These are phyloP conservation scores for Typhlichthys eigenmanni DNA, from an alignment of 2,797 vertebrate species.

Conservation along the genomic window DNA sequence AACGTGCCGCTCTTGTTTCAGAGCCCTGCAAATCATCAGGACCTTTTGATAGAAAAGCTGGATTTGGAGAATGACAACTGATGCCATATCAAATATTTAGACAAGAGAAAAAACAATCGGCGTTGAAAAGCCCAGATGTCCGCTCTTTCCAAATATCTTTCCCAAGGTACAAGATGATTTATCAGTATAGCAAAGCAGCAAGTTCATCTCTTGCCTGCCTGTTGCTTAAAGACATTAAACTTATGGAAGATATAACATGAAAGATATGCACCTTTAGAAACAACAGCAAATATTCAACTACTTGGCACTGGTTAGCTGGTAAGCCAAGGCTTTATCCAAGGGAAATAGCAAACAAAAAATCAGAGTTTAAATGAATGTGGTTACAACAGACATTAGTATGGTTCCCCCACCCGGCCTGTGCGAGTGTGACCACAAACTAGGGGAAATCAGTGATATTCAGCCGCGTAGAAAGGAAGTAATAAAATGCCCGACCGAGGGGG, in stretches of 20 bases:
- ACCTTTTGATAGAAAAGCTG: slow-evolving; percentile 33
- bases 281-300: too few species aligned
- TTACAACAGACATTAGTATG: slow-evolving; percentile 47
- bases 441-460: slow-evolving; percentile 39
- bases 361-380: slow-evolving; percentile 31
- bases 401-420: slow-evolving; percentile 6
- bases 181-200: slow-evolving; percentile 21
- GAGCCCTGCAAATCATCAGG: slow-evolving; percentile 34
- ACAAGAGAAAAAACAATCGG: slow-evolving; percentile 3
- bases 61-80: slow-evolving; percentile 24
- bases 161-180: slow-evolving; percentile 9
- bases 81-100: slow-evolving; percentile 30
- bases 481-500: slow-evolving; percentile 35
- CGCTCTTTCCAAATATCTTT: slow-evolving; percentile 19
- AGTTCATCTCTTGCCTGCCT: neutral
- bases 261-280: too few species aligned
- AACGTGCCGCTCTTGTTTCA: slow-evolving; percentile 48
- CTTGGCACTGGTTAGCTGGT: too few species aligned
- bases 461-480: slow-evolving; percentile 50
- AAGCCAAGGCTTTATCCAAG: too few species aligned
- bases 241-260: too few species aligned
- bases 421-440: slow-evolving; percentile 39
- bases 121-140: slow-evolving; percentile 17
- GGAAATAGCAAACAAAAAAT: too few species aligned
- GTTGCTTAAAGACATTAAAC: too few species aligned